Evolutionary conservation across 2,888 invertebrate genomes (phyloP).

Genomic region (Drosophila borealis): DNA sequence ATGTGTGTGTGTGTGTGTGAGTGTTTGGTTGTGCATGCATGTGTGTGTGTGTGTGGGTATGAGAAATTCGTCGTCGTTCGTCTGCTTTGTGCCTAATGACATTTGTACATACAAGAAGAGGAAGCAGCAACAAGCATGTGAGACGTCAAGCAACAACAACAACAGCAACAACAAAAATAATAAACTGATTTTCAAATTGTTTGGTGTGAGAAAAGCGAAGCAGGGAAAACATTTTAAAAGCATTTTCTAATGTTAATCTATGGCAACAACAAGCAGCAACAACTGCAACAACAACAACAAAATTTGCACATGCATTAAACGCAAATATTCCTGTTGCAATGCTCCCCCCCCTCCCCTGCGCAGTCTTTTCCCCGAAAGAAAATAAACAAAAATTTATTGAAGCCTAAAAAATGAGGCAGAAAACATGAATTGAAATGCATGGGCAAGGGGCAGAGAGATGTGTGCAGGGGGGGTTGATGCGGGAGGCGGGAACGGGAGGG

Average conservation of each 20-base stretch:
- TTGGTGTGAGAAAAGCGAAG: conserved; percentile 49
- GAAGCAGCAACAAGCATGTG: conserved; percentile 51
- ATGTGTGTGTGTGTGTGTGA: not conserved
- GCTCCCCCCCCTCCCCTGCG: too few relatives aligned
- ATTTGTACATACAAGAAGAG: conserved; percentile 65
- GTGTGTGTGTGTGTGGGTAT: conserved; percentile 7
- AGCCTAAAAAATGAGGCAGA: conserved; percentile 3
- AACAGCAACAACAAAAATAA: conserved; percentile 29
- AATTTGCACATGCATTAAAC: conserved; percentile 36
- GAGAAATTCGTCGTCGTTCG: conserved; percentile 30
- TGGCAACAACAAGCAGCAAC: conserved; percentile 5
- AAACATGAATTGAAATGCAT: conserved; percentile 43
- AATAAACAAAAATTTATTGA: conserved; percentile 22
- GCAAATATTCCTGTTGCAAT: conserved; percentile 11
- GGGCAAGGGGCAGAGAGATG: conserved; percentile 3
- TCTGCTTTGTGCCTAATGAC: conserved; percentile 73
- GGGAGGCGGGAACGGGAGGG: not conserved
- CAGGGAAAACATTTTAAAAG: conserved; percentile 51
- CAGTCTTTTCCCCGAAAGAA: not conserved
- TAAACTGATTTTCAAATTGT: conserved; percentile 51
- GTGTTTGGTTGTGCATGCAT: not conserved
- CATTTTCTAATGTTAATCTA: conserved; percentile 60
- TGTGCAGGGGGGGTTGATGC: not conserved
- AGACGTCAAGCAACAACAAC: conserved; percentile 33
- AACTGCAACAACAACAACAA: conserved; percentile 1